Base-by-base conservation (phyloP, 2,113 vertebrate genomes). In the Jaculus jaculus region DNA sequence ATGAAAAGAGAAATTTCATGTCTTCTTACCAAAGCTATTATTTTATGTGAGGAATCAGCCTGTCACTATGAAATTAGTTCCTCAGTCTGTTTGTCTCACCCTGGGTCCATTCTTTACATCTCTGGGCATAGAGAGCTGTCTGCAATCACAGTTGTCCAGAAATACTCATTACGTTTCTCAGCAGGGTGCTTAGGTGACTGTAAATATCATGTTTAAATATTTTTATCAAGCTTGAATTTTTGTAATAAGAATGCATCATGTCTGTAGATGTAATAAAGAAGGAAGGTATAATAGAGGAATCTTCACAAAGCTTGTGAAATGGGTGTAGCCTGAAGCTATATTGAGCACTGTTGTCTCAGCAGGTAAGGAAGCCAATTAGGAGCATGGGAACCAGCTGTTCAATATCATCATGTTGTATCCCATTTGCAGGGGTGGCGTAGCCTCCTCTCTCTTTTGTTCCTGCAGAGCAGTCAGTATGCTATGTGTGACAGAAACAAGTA, bases 1-100 rank as follows among this genome's bases (percentile, higher is more conserved):
- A 85, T 37, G 13, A 58, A 90, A 93, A 90, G 61, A 39, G 87
- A 96, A 87, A 81, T 68, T 80, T 85, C 30, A 30, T 34, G 85
- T 16, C 39, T 90, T 85, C 39, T 84, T 69, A 73, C 47, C 21
- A 65, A 88, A 84, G 82, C 61, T 78, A 85, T 63, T 39, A 34
- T 85, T 94, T 71, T 74, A 63, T 78, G 47, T 78, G 26, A 90
- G 80, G 20, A 68, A 30, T 39, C 24, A 39, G n/a, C 23, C 54
- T 24, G 26, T 60, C 60, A 32, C 16, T 79, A 54, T 34, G 20
- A 72, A 89, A 87, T 92, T 87, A 24, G 66, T 51, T 81, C 42
- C 58, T 69, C n/a, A 37, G 51, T 61, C 68, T 87, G 21, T 87
- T 90, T 68, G 20, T 26, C 69, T 18, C 75, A 37, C 13, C 79